phyloP scores from a whole-genome alignment of 2,113 vertebrate genomes.

The Benitochromis conjunctus region DNA sequence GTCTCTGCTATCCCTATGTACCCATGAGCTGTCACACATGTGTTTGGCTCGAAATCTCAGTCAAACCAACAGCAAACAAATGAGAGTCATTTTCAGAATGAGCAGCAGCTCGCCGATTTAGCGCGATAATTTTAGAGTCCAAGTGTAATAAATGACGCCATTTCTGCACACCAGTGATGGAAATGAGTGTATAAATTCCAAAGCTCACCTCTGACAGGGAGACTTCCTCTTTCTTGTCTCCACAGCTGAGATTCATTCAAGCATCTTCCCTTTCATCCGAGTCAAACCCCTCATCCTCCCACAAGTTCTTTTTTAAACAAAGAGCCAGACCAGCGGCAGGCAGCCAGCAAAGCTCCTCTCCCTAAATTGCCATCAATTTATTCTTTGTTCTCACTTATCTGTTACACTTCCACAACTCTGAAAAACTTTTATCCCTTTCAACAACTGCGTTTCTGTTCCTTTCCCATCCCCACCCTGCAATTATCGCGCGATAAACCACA shows the following conservation, averaged over 20 bases:
- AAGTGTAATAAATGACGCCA: background rate
- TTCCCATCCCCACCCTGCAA: constrained; percentile 11
- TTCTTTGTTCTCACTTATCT: constrained; percentile 46
- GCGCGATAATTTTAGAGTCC: background rate
- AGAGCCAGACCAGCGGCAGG: constrained; percentile 23
- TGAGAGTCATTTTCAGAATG: background rate
- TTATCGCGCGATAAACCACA: constrained; percentile 9
- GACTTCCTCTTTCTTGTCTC: constrained; percentile 6
- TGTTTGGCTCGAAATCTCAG: constrained; percentile 15
- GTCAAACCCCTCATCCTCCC: constrained; percentile 34
- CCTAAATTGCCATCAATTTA: constrained; percentile 45
- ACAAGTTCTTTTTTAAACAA: constrained; percentile 31
- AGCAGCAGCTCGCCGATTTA: background rate
- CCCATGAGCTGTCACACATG: background rate
- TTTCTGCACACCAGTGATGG: background rate
- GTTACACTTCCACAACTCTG: constrained; percentile 28
- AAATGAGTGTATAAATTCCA: background rate
- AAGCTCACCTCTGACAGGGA: constrained; percentile 10
- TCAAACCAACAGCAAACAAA: background rate
- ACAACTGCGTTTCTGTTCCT: constrained; percentile 7
- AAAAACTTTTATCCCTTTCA: constrained; percentile 36
- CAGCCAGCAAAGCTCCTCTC: constrained; percentile 31
- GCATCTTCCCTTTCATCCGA: constrained; percentile 31
- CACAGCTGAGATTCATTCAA: constrained; percentile 7
- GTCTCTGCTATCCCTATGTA: background rate